Percentiles rank a stretch among this genome's conserved stretches.
Evolutionary conservation across 2,888 invertebrate genomes (phyloP).

Genomic region (Ommatoiulus sabulosus): DNA sequence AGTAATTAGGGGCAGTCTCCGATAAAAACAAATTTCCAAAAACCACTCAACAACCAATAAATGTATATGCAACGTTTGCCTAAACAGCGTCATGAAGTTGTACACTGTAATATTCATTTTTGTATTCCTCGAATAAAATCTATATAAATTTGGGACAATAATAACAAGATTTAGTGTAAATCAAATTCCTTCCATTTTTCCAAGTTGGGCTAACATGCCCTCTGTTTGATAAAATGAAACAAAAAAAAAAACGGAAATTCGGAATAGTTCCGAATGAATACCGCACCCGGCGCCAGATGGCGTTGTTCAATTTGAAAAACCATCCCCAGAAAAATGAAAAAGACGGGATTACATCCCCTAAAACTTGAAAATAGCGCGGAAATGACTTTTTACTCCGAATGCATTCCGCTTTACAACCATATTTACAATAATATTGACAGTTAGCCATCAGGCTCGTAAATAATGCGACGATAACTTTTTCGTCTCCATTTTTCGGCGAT

Average conservation of each 20-base stretch:
- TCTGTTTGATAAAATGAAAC: too few relatives aligned
- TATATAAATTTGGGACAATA: too few relatives aligned
- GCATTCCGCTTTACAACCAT: constrained; percentile 20
- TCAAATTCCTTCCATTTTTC: too few relatives aligned
- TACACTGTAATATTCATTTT: too few relatives aligned
- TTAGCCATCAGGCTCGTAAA: constrained; percentile 36
- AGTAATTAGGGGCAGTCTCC: not conserved
- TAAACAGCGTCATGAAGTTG: too few relatives aligned
- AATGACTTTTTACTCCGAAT: not conserved
- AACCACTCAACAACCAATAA: too few relatives aligned
- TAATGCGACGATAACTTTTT: constrained; percentile 4
- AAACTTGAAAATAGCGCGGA: constrained; percentile 7
- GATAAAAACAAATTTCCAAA: too few relatives aligned
- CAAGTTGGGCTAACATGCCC: too few relatives aligned
- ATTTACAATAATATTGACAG: constrained; percentile 43
- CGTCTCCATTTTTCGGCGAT: constrained; percentile 1
- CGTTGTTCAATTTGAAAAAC: not conserved
- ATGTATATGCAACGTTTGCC: too few relatives aligned
- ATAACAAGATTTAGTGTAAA: too few relatives aligned
- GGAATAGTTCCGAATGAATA: not conserved
- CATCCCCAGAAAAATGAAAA: not conserved
- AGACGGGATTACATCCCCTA: not conserved
- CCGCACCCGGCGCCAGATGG: not conserved
- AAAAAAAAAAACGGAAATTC: too few relatives aligned
- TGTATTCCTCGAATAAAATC: too few relatives aligned